Conservation (phyloP, 2,888 invertebrate species). For the Brenthis ino region DNA sequence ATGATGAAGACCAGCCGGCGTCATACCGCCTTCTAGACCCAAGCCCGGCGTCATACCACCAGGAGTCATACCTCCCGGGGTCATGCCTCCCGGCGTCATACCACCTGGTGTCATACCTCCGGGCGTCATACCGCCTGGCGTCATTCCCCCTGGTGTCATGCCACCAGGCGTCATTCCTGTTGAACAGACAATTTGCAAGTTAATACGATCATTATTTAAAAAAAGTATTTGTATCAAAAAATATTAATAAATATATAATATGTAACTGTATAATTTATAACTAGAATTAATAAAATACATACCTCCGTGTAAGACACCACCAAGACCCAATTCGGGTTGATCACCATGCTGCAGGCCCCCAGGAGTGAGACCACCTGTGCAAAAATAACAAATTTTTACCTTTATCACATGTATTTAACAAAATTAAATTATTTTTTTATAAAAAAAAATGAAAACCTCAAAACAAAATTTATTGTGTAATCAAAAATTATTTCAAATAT, state of each 20-base stretch:
- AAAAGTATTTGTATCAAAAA: no score
- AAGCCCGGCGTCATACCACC: conserved; percentile 42
- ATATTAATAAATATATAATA: no score
- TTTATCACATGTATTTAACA: not conserved
- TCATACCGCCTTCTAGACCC: conserved; percentile 35
- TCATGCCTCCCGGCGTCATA: conserved; percentile 29
- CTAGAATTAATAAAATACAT: not conserved
- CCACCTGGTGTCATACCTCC: conserved; percentile 46
- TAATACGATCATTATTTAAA: no score
- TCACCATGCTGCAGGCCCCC: conserved; percentile 47
- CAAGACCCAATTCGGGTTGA: conserved; percentile 51
- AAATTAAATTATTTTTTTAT: not conserved
- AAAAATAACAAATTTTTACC: not conserved
- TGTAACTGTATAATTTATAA: no score
- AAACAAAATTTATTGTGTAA: no score
- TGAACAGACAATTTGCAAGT: not conserved
- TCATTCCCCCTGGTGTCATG: conserved; percentile 36
- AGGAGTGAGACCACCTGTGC: conserved; percentile 41
- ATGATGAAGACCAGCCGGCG: conserved; percentile 55
- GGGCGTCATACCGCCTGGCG: conserved; percentile 53
- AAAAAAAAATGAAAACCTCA: not conserved
- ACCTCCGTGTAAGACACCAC: conserved; percentile 40
- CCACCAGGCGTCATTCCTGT: conserved; percentile 24
- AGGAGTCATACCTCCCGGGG: conserved; percentile 26
- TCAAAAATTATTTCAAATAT: no score